Evolutionary conservation across 1,140 invertebrate species (phyloP).

Genomic region (Neotoxoptera formosana): DNA sequence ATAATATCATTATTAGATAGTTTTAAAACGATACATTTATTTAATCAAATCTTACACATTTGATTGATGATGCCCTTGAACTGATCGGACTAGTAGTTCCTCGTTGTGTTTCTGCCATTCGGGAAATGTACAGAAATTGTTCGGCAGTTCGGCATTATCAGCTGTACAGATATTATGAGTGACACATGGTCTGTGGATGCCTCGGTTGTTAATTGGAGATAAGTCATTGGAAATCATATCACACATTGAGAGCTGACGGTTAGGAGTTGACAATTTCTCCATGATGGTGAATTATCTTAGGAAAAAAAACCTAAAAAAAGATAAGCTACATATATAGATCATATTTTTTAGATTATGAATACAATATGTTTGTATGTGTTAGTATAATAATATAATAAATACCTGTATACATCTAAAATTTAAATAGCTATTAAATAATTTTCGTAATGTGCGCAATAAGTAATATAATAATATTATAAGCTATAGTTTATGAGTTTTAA

Average conservation of each 20-base stretch:
- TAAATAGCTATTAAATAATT: not conserved
- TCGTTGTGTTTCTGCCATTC: slow-evolving; percentile 37
- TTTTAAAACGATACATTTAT: not conserved
- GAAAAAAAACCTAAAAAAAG: not conserved
- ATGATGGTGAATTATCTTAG: not conserved
- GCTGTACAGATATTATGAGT: not conserved
- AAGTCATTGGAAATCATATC: not conserved
- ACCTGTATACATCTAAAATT: not conserved
- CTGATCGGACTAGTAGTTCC: not conserved
- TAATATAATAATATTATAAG: no score
- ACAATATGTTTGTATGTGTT: no score
- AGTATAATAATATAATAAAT: not conserved
- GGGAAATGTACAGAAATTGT: not conserved
- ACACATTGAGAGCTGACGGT: slow-evolving; percentile 12
- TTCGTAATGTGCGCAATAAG: not conserved
- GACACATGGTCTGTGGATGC: not conserved
- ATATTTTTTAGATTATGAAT: no score
- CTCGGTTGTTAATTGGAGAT: not conserved
- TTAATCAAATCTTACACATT: slow-evolving; percentile 37
- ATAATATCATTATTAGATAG: not conserved
- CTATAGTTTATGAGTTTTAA: no score
- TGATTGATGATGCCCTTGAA: slow-evolving; percentile 19
- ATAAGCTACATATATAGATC: not conserved
- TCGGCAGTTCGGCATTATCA: not conserved
- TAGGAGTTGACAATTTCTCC: not conserved